Conservation (phyloP, 2,797 vertebrate species). For the Martes flavigula region DNA sequence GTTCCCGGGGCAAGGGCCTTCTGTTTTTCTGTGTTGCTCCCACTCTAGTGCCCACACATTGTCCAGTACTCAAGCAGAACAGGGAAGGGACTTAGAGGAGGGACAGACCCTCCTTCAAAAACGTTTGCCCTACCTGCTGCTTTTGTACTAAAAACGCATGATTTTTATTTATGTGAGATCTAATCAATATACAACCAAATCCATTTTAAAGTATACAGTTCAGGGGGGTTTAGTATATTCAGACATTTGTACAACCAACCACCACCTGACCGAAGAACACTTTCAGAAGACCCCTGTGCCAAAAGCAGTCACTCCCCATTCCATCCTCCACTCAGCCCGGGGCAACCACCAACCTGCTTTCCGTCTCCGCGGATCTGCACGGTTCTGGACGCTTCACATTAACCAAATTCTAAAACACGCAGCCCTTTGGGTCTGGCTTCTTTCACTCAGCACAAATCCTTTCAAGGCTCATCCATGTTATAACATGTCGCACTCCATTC, state of each 20-base stretch:
- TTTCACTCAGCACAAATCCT: not conserved
- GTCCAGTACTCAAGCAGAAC: not conserved
- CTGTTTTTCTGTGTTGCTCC: not conserved
- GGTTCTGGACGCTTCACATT: not conserved
- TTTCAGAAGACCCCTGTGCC: not conserved
- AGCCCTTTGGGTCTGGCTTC: not conserved
- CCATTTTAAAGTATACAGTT: not conserved
- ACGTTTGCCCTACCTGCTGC: not conserved
- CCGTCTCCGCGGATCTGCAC: not conserved
- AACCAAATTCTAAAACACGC: not conserved
- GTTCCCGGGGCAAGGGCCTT: not conserved
- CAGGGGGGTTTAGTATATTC: not conserved
- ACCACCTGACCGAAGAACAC: not conserved
- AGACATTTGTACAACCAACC: not conserved
- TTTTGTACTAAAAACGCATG: not conserved
- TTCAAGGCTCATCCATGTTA: not conserved
- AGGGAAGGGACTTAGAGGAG: not conserved
- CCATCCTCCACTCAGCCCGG: not conserved
- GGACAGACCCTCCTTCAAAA: not conserved
- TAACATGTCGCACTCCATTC: not conserved
- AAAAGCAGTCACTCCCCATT: not conserved
- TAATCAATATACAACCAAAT: not conserved
- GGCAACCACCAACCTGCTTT: not conserved
- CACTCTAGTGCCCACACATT: accelerated
- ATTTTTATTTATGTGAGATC: not conserved